Percentiles rank a stretch among this genome's conserved stretches.
These are phyloP conservation scores for Spongilla lacustris DNA, from an alignment of 37 sponge, comb jelly and placozoan species.

Conservation along the genomic window DNA sequence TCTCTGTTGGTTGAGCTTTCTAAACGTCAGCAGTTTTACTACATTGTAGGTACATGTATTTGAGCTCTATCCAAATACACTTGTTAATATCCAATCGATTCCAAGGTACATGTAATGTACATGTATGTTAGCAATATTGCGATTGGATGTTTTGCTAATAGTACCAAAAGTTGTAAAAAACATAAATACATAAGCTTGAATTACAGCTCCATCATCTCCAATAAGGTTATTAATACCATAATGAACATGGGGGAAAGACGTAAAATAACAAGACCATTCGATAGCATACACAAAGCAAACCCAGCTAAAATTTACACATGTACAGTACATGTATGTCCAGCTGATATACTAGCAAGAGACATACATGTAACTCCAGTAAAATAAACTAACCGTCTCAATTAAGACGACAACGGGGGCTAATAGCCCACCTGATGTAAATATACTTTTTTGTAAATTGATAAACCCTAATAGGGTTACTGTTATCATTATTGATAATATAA, in stretches of 20 bases:
- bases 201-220: slow-evolving; percentile 78
- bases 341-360: slow-evolving; percentile 73
- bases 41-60: too few species aligned
- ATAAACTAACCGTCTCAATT: slow-evolving; percentile 76
- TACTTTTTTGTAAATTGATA: slow-evolving; percentile 43
- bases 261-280: slow-evolving; percentile 37
- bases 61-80: too few species aligned
- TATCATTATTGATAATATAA: slow-evolving; percentile 68
- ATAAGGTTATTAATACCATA: slow-evolving; percentile 68
- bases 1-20: too few species aligned
- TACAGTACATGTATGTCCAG: slow-evolving; percentile 82
- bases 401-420: slow-evolving; percentile 62
- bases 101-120: too few species aligned
- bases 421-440: slow-evolving; percentile 69
- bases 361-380: slow-evolving; percentile 65
- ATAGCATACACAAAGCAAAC: slow-evolving; percentile 73
- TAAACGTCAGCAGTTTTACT: too few species aligned
- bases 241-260: slow-evolving; percentile 58
- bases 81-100: too few species aligned
- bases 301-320: slow-evolving; percentile 80
- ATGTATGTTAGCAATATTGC: too few species aligned
- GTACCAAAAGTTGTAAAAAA: too few species aligned
- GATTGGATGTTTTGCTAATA: too few species aligned
- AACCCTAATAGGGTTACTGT: slow-evolving; percentile 67
- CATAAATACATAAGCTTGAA: slow-evolving; percentile 80